Conservation (phyloP, 1,140 invertebrate species). For the Ectropis grisescens region DNA sequence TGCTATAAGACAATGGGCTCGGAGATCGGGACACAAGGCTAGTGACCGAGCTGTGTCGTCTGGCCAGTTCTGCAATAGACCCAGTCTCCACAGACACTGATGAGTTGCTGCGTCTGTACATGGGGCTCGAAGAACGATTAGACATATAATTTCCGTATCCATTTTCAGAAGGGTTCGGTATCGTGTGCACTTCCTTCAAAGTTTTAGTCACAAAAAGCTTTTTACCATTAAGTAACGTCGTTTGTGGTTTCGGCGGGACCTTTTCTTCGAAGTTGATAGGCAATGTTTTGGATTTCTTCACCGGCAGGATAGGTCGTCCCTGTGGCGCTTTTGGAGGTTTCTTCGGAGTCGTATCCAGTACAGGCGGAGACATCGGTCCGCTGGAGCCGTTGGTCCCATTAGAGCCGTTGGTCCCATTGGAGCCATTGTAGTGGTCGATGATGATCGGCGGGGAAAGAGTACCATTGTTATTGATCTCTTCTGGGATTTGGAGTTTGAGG, state of each 20-base stretch:
- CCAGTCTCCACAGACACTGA: conserved; percentile 56
- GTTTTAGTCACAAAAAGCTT: conserved; percentile 57
- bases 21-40: conserved; percentile 57
- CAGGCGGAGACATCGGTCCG: conserved; percentile 42
- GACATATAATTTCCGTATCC: conserved; percentile 31
- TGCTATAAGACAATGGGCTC: conserved; percentile 52
- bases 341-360: conserved; percentile 47
- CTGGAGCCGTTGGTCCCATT: conserved; percentile 24
- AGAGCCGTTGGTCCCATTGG: conserved; percentile 12
- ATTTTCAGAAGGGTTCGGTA: conserved; percentile 37
- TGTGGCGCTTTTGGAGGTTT: conserved; percentile 48
- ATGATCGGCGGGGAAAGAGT: conserved; percentile 20
- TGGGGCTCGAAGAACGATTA: conserved; percentile 56
- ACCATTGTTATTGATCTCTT: conserved; percentile 31
- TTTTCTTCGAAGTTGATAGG: conserved; percentile 57
- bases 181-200: conserved; percentile 56
- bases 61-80: conserved; percentile 59
- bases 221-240: conserved; percentile 40
- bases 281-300: conserved; percentile 62
- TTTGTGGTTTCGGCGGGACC: conserved; percentile 35
- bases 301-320: conserved; percentile 44
- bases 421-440: no score
- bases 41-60: conserved; percentile 38
- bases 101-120: conserved; percentile 44
- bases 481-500: conserved; percentile 43